phyloP scores from a whole-genome alignment of 92 coral and sea anemone species.

The Isaurus tuberculatus region DNA sequence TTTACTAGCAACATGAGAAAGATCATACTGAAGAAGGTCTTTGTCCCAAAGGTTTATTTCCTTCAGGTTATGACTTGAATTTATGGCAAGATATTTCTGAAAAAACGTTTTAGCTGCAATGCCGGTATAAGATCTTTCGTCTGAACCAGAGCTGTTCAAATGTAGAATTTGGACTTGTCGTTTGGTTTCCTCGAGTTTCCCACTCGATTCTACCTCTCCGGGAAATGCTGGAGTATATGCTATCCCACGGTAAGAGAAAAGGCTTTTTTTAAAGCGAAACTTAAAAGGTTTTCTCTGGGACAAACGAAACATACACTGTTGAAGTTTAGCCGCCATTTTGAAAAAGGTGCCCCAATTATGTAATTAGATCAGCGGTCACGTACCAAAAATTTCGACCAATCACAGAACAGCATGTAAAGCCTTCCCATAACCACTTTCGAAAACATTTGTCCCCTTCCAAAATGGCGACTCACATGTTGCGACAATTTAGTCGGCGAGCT shows the following conservation, averaged over 20 bases:
- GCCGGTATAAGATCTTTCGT: slow-evolving; percentile 90
- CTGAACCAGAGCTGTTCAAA: slow-evolving; percentile 93
- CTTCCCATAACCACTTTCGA: slow-evolving; percentile 65
- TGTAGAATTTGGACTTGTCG: slow-evolving; percentile 78
- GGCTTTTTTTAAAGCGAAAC: not conserved
- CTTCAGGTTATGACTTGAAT: slow-evolving; percentile 68
- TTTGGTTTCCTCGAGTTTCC: slow-evolving; percentile 62
- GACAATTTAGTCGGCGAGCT: slow-evolving; percentile 67
- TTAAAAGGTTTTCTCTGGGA: not conserved
- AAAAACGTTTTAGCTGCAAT: slow-evolving; percentile 83
- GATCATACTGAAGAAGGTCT: slow-evolving; percentile 78
- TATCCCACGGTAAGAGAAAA: slow-evolving; percentile 16
- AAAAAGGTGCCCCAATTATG: not conserved
- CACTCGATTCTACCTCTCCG: slow-evolving; percentile 85
- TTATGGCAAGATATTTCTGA: slow-evolving; percentile 64
- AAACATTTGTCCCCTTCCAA: slow-evolving; percentile 53
- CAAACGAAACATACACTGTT: not conserved
- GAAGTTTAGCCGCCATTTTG: slow-evolving; percentile 53
- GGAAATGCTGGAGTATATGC: slow-evolving; percentile 84
- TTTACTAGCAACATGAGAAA: slow-evolving; percentile 96
- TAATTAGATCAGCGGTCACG: slow-evolving; percentile 23
- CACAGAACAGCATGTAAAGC: slow-evolving; percentile 18
- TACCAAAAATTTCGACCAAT: not conserved
- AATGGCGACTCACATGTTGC: slow-evolving; percentile 97
- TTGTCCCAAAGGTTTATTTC: slow-evolving; percentile 96